phyloP scores from a whole-genome alignment of 1,140 invertebrate species.

The Psix sp. region DNA sequence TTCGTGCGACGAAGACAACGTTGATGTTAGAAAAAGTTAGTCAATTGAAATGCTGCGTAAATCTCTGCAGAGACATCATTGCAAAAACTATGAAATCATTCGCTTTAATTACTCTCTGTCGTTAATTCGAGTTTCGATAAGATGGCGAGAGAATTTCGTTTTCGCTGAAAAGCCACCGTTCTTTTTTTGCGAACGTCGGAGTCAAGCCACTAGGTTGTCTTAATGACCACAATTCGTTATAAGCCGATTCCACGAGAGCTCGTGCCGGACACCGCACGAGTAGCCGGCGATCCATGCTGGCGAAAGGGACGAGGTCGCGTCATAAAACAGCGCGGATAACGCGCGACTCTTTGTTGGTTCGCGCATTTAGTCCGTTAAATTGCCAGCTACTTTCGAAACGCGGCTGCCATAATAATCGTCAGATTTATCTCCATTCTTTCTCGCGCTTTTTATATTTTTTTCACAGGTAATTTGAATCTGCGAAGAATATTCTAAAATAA shows the following conservation, averaged over 20 bases:
- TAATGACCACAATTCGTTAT: constrained; percentile 53
- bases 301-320: constrained; percentile 10
- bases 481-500: too few relatives aligned
- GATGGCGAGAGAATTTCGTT: constrained; percentile 21
- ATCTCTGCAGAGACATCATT: constrained; percentile 14
- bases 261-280: constrained; percentile 26
- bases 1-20: constrained; percentile 1
- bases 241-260: constrained; percentile 30
- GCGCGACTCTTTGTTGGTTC: constrained; percentile 33
- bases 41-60: constrained; percentile 33
- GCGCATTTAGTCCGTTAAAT: constrained; percentile 37
- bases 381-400: constrained; percentile 33
- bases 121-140: constrained; percentile 24
- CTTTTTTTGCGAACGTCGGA: constrained; percentile 11
- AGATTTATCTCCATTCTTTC: constrained; percentile 33
- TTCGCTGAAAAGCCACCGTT: constrained; percentile 17
- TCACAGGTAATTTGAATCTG: too few relatives aligned
- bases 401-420: constrained; percentile 18
- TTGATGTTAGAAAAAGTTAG: constrained; percentile 1
- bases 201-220: too few relatives aligned
- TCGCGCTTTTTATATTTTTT: constrained; percentile 9
- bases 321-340: constrained; percentile 36
- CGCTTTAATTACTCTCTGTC: constrained; percentile 26
- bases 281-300: constrained; percentile 17
- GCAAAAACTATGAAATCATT: constrained; percentile 31